A percentile compares a stretch with the other conserved stretches of the same genome.
These are phyloP conservation scores for Anarsia innoxiella DNA, from an alignment of 2,888 invertebrate genomes.

Conservation along the genomic window DNA sequence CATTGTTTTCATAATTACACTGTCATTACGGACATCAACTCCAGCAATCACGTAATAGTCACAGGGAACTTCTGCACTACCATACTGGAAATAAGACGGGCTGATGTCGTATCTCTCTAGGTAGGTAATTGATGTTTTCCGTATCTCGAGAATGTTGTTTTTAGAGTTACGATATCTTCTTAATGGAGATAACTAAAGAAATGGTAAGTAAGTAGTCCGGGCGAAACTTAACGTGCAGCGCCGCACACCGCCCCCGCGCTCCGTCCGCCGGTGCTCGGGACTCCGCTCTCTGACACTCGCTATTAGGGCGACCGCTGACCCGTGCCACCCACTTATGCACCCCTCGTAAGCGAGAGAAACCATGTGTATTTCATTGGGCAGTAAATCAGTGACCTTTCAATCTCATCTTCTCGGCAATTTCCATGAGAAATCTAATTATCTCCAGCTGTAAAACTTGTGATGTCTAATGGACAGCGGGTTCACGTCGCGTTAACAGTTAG, in stretches of 20 bases:
- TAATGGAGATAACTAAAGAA: too few species aligned
- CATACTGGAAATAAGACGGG: too few species aligned
- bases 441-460: slow-evolving; percentile 29
- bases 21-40: slow-evolving; percentile 19
- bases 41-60: slow-evolving; percentile 12
- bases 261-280: slow-evolving; percentile 20
- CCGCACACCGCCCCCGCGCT: too few species aligned
- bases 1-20: slow-evolving; percentile 35
- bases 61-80: too few species aligned
- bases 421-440: slow-evolving; percentile 35
- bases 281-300: slow-evolving; percentile 36
- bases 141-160: too few species aligned
- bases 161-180: too few species aligned
- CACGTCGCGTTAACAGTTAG: slow-evolving; percentile 34
- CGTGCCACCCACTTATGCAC: slow-evolving; percentile 41
- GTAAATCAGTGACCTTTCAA: slow-evolving; percentile 52
- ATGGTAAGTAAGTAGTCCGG: too few species aligned
- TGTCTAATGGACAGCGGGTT: slow-evolving; percentile 22
- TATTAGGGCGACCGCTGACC: slow-evolving; percentile 58
- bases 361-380: slow-evolving; percentile 36
- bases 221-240: slow-evolving; percentile 5
- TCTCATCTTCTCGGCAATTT: slow-evolving; percentile 27
- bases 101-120: too few species aligned
- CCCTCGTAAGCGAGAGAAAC: slow-evolving; percentile 28
- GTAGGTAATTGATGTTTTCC: too few species aligned